Evolutionary conservation across 2,113 vertebrate species (phyloP), one percentile per base, ranked within the genome.

Genomic region (Mesitornis unicolor): DNA sequence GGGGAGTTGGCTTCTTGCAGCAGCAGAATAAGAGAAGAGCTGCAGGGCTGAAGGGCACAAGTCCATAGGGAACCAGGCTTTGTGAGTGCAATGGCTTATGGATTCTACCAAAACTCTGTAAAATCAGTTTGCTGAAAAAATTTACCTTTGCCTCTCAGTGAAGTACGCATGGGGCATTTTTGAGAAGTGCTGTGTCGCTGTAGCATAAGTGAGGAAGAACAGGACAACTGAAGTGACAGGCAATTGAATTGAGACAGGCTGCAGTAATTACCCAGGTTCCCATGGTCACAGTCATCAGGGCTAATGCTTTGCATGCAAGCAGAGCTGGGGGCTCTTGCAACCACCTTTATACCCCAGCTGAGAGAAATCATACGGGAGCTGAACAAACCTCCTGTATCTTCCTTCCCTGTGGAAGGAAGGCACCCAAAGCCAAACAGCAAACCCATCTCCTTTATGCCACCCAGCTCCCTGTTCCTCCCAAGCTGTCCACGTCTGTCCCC

Each of bases 21-120:
- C 47, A 29, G 38, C 15, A 81, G 69, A 50, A 2, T 64, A 53
- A 57, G 50, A 84, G 50, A 73, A 68, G 22, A 75, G 5, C 16
- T 51, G 16, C 12, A 74, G 38, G 50, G 73, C 24, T 38, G 28
- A 31, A 60, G 42, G 6, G 35, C n/a, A 56, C 24, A 68, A 81
- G 84, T 25, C 24, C 38, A 22, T 2, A 56, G 60, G 61, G 40
- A 79, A 60, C 3, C 28, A 45, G 16, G 19, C 22, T 80, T 79
- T 3, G 1, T 40, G 22, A 71, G 13, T 40, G 25, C 3, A 1
- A 10, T 16, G 60, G 43, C 9, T 75, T 93, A 69, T 0, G 0
- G n/a, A 33, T 70, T 16, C 57, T 54, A 40, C 7, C 18, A 60
- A 29, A 83, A 84, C 28, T 57, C 36, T 25, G n/a, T n/a, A 80